Conservation (phyloP, 2,797 vertebrate genomes). For the Threskiornis aethiopicus region DNA sequence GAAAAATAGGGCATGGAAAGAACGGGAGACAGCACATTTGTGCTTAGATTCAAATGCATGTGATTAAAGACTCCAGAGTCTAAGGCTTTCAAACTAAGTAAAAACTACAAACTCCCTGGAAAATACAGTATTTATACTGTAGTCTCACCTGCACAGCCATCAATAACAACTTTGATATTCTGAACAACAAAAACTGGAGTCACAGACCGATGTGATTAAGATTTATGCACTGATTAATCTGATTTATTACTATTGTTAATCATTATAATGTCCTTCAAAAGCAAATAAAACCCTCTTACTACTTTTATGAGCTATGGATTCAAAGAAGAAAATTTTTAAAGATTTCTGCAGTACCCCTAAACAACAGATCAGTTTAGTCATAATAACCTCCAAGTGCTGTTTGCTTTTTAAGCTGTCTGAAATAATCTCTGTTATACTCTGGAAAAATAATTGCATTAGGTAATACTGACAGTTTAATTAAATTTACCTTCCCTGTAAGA, state of each 20-base stretch:
- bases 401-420: constrained; percentile 48
- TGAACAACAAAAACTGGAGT: neutral
- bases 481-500: constrained; percentile 51
- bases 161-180: neutral
- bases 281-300: neutral
- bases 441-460: constrained; percentile 61
- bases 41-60: neutral
- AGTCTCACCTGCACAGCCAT: neutral
- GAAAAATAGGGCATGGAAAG: neutral
- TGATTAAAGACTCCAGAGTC: neutral
- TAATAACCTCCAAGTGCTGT: constrained; percentile 29
- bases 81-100: neutral
- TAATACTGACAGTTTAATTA: constrained; percentile 72
- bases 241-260: neutral
- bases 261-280: neutral
- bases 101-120: neutral
- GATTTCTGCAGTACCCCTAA: neutral
- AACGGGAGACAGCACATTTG: neutral
- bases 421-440: constrained; percentile 44
- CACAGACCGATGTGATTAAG: neutral
- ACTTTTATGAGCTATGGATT: neutral
- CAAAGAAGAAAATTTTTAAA: neutral
- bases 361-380: neutral
- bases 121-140: neutral
- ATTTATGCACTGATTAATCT: neutral